Conservation (phyloP, 2,888 invertebrate genomes). For the Melieria picta region DNA sequence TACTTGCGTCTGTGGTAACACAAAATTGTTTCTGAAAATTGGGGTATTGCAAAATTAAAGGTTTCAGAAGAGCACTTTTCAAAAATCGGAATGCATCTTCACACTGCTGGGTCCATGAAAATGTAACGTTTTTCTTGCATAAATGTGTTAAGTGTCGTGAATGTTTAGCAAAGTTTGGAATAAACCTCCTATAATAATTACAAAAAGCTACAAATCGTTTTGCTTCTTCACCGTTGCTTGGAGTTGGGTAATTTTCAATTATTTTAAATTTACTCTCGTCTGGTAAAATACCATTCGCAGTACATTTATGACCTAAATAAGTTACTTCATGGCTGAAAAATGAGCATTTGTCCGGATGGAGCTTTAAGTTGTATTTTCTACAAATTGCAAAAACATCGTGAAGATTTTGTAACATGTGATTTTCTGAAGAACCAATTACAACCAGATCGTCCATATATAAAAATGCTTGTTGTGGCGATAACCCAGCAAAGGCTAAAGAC, state of each 20-base stretch:
- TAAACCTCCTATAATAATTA: constrained; percentile 37
- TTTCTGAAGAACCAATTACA: constrained; percentile 30
- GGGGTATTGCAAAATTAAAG: constrained; percentile 34
- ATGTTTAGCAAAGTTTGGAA: constrained; percentile 28
- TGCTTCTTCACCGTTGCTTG: constrained; percentile 33
- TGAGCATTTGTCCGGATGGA: constrained; percentile 71
- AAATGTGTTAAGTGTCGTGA: constrained; percentile 23
- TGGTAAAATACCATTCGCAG: constrained; percentile 29
- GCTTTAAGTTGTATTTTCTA: constrained; percentile 30
- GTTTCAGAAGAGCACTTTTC: constrained; percentile 15
- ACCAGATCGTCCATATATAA: constrained; percentile 27
- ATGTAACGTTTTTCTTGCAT: constrained; percentile 27
- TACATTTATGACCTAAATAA: constrained; percentile 71
- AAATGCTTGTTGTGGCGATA: constrained; percentile 18
- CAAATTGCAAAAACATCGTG: constrained; percentile 20
- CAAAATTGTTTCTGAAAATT: constrained; percentile 34
- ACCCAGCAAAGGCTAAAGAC: constrained; percentile 21
- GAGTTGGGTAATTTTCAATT: constrained; percentile 26
- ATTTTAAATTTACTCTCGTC: constrained; percentile 35
- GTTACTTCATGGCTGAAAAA: constrained; percentile 32
- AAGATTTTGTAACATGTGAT: constrained; percentile 29
- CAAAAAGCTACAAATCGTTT: constrained; percentile 38
- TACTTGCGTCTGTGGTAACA: constrained; percentile 39
- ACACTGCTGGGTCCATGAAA: constrained; percentile 32
- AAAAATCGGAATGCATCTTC: constrained; percentile 27